Evolutionary conservation across 2,888 invertebrate genomes (phyloP), one percentile per base, ranked within the genome.

Genomic region (Apamea sordens): DNA sequence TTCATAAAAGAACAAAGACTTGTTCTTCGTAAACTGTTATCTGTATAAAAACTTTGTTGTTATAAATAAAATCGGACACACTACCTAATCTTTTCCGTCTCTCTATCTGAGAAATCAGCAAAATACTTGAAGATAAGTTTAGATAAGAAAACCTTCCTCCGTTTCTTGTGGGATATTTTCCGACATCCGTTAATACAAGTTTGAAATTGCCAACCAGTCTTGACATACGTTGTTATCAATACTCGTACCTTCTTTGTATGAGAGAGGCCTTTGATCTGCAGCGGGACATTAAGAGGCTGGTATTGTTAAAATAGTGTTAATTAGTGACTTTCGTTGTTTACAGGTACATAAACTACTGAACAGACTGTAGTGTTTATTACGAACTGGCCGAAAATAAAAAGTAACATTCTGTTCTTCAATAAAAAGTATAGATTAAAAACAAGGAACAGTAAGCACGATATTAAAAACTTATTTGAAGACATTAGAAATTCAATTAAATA

Each of bases 401-500:
- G 5, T 56, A 11, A 3, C 47, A 73, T 73, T 41, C 11, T 28
- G 15, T 10, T 71, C 10, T 24, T 28, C n/a, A 1, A 10, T 13
- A 65, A 47, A 77, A 53, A 41, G n/a, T 2, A 18, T 18, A 21
- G 1, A 44, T 65, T 47, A 28, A 56, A 81, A 67, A 50, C 1
- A 44, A 75, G 44, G 21, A 61, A 77, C 61, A 32, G 15, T 6
- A 28, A 18, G 32, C 21, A 41, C 0, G 41, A 56, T 47, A 50
- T 69, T 32, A n/a, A 77, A 79, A 65, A 77, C 32, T 36, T 69
- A 73, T 56, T 61, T 32, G 2, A 47, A 73, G 53, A 32, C 36
- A 70, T 81, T 85, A n/a, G 24, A 47, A 81, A 83, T 83, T 70
- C 61, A 85, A 76, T 76, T 32, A 76, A 67, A 77, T 68, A 72